Evolutionary conservation across 2,888 invertebrate species (phyloP).

Genomic region (Troglohyphantes excavatus): DNA sequence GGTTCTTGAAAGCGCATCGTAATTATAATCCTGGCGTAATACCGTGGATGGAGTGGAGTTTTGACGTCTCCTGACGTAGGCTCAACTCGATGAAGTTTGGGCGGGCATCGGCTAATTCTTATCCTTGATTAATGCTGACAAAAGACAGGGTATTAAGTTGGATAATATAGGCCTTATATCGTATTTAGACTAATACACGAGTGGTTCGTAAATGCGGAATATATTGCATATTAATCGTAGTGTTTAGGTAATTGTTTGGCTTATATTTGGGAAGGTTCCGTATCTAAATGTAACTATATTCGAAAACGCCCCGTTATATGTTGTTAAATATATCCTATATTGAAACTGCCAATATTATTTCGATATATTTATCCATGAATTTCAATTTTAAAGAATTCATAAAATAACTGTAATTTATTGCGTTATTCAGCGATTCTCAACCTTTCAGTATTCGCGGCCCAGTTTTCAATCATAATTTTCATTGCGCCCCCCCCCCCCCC

Average conservation of each 20-base stretch:
- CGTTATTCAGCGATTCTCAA: too few relatives aligned
- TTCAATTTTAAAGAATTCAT: too few relatives aligned
- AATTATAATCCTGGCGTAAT: background rate
- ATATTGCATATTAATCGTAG: background rate
- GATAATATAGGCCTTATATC: background rate
- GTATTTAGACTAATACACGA: background rate
- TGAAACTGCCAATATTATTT: too few relatives aligned
- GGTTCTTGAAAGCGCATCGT: background rate
- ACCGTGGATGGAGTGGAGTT: background rate
- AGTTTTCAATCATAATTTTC: too few relatives aligned
- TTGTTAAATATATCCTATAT: too few relatives aligned
- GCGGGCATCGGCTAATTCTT: background rate
- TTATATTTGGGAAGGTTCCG: background rate
- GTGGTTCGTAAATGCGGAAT: background rate
- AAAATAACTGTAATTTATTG: too few relatives aligned
- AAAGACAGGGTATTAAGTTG: background rate
- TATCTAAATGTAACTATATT: too few relatives aligned
- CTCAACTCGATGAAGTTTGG: background rate
- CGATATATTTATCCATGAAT: too few relatives aligned
- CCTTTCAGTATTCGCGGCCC: too few relatives aligned
- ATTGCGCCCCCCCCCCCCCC: too few relatives aligned
- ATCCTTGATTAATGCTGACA: constrained; percentile 6
- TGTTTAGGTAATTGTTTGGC: background rate
- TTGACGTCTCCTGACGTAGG: background rate
- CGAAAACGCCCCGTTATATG: too few relatives aligned